These are phyloP conservation scores for Ophiodon elongatus DNA, from an alignment of 2,113 vertebrate genomes.

Conservation along the genomic window DNA sequence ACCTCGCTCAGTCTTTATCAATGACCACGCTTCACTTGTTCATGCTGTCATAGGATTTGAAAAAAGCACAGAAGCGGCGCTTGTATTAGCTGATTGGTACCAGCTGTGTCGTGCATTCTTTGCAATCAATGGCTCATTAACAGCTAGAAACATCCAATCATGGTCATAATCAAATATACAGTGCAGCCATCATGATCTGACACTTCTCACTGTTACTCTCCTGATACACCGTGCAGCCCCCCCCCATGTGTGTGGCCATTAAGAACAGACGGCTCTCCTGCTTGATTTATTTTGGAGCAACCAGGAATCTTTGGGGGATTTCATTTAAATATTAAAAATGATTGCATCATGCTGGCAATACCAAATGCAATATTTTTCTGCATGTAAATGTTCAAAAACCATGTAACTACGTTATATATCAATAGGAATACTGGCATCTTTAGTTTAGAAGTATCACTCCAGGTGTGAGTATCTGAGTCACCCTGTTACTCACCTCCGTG, in stretches of 20 bases:
- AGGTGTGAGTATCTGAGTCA: slow-evolving; percentile 13
- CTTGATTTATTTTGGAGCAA: neutral
- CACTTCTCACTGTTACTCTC: too few relatives aligned
- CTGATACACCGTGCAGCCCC: too few relatives aligned
- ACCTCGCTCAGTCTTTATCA: too few relatives aligned
- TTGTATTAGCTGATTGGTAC: neutral
- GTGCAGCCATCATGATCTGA: too few relatives aligned
- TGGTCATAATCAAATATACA: neutral
- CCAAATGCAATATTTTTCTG: neutral
- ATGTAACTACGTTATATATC: neutral
- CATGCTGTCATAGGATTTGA: neutral
- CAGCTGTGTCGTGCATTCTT: neutral
- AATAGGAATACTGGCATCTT: neutral
- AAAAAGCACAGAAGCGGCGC: neutral
- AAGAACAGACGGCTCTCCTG: neutral
- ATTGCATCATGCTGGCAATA: neutral
- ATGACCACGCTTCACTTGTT: neutral
- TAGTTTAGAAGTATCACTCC: neutral
- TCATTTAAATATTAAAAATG: neutral
- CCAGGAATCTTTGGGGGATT: neutral
- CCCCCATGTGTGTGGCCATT: neutral
- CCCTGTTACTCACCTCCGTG: slow-evolving; percentile 26
- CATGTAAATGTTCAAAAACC: neutral
- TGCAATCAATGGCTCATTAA: slow-evolving; percentile 9
- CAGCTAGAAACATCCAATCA: neutral